Evolutionary conservation across 2,113 vertebrate species (phyloP).

Genomic region (Antennarius striatus): DNA sequence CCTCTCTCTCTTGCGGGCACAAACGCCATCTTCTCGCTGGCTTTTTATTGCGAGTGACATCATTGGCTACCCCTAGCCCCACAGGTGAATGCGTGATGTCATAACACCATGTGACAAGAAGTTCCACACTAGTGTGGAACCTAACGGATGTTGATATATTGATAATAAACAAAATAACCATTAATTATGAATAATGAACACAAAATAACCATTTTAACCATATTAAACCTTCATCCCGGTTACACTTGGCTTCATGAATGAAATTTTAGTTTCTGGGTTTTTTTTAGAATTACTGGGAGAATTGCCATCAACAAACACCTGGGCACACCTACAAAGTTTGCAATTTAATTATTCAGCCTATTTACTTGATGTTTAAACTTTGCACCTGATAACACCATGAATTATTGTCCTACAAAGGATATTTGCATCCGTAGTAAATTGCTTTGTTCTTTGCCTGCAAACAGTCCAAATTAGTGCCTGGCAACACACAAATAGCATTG

Average conservation of each 20-base stretch:
- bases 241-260: conserved; percentile 66
- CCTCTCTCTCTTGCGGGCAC: too few relatives aligned
- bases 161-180: too few relatives aligned
- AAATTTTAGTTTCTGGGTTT: conserved; percentile 79
- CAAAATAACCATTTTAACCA: too few relatives aligned
- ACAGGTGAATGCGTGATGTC: too few relatives aligned
- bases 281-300: conserved; percentile 67
- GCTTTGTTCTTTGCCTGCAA: conserved; percentile 75
- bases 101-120: too few relatives aligned
- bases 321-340: conserved; percentile 71
- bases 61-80: too few relatives aligned
- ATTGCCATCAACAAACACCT: conserved; percentile 64
- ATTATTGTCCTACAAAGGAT: conserved; percentile 71
- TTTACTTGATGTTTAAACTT: conserved; percentile 76
- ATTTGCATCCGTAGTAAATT: conserved; percentile 77
- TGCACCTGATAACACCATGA: conserved; percentile 71
- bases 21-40: too few relatives aligned
- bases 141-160: too few relatives aligned
- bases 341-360: conserved; percentile 74
- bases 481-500: conserved; percentile 76
- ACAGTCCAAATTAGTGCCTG: conserved; percentile 73
- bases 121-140: too few relatives aligned
- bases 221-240: too few relatives aligned
- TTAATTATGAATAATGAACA: too few relatives aligned
- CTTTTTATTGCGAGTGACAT: too few relatives aligned